Conservation (phyloP, 2,888 invertebrate genomes). For the Antheraea assamensis region DNA sequence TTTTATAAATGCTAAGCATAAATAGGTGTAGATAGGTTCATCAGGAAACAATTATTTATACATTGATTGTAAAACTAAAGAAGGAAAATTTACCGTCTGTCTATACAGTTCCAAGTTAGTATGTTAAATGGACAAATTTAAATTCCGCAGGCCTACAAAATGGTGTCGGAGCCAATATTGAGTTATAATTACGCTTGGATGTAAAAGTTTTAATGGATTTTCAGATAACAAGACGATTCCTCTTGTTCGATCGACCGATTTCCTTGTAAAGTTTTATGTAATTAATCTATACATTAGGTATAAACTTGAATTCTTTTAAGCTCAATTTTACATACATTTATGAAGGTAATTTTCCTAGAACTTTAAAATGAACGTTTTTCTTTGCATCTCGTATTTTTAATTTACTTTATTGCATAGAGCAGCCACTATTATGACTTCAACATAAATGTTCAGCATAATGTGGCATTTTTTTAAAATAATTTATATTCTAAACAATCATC, state of each 20-base stretch:
- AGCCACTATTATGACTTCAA: too few relatives aligned
- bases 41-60: too few relatives aligned
- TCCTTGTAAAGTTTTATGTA: conserved; percentile 10
- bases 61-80: background rate
- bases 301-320: background rate
- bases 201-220: conserved; percentile 69
- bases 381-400: too few relatives aligned
- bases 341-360: too few relatives aligned
- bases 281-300: background rate
- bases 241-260: conserved; percentile 32
- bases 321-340: background rate
- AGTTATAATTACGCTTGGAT: conserved; percentile 62
- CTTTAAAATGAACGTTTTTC: too few relatives aligned
- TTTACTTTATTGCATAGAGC: too few relatives aligned
- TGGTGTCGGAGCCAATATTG: conserved; percentile 57
- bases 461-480: too few relatives aligned
- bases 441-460: too few relatives aligned
- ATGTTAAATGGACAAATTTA: conserved; percentile 44
- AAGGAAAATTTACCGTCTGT: background rate
- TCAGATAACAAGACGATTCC: conserved; percentile 51
- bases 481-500: too few relatives aligned
- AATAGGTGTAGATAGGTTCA: too few relatives aligned
- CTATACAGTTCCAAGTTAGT: conserved; percentile 16
- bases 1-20: too few relatives aligned
- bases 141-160: conserved; percentile 37